A percentile compares a stretch with the other conserved stretches of the same genome.
These are phyloP conservation scores for Chionis minor DNA, from an alignment of 2,113 vertebrate species.

Conservation along the genomic window DNA sequence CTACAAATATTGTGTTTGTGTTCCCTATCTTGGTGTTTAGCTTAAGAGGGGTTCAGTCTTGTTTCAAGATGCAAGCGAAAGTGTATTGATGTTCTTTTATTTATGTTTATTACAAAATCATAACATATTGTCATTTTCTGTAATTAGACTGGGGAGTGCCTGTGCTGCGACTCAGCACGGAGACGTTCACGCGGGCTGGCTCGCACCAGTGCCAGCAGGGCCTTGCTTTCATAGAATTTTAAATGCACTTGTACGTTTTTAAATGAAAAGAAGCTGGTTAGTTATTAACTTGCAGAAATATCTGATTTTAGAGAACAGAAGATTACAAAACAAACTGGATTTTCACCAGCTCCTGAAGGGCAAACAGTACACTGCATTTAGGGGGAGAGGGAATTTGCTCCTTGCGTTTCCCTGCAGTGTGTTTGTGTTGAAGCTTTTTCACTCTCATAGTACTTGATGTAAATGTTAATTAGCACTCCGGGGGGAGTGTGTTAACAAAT, in stretches of 20 bases:
- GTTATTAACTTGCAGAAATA: slow-evolving; percentile 67
- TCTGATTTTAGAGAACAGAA: slow-evolving; percentile 60
- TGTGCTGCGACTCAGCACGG: not conserved
- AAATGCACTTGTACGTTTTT: slow-evolving; percentile 27
- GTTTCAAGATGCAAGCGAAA: not conserved
- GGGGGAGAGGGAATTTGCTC: not conserved
- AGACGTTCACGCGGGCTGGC: not conserved
- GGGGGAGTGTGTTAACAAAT: slow-evolving; percentile 65
- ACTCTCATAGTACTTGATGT: not conserved
- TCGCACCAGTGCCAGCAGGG: not conserved
- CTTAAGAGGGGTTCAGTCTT: not conserved
- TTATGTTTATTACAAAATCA: not conserved
- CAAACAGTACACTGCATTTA: slow-evolving; percentile 26
- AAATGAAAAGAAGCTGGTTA: slow-evolving; percentile 59
- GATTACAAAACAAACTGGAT: slow-evolving; percentile 59
- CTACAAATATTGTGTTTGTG: not conserved
- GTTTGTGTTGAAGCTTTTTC: slow-evolving; percentile 24
- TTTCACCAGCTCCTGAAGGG: slow-evolving; percentile 53
- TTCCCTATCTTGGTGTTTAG: not conserved
- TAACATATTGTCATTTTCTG: not conserved
- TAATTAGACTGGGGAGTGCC: fast-evolving
- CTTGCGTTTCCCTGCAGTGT: not conserved
- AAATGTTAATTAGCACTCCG: slow-evolving; percentile 66
- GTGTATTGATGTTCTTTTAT: not conserved
- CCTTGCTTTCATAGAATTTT: slow-evolving; percentile 10